phyloP scores from a whole-genome alignment of 2,113 vertebrate genomes.

The Naja naja region DNA sequence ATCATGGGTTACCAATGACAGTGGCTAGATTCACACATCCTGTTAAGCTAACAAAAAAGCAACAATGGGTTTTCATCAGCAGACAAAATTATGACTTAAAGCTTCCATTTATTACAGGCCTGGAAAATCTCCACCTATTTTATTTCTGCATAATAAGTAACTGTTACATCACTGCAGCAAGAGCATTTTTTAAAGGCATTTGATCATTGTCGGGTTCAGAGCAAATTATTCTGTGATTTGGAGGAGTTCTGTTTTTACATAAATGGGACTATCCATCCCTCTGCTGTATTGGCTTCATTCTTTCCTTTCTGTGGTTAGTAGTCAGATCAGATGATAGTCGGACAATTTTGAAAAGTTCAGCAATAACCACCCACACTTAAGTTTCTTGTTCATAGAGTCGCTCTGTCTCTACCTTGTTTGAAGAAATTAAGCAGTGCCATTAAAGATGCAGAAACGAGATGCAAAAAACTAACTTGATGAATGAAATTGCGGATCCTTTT shows the following conservation, averaged over 20 bases:
- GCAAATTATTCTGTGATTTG: neutral
- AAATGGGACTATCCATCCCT: neutral
- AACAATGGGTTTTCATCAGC: neutral
- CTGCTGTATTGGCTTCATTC: neutral
- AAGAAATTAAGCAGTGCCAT: neutral
- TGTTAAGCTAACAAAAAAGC: neutral
- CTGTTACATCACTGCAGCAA: neutral
- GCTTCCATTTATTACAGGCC: neutral
- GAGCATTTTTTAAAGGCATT: neutral
- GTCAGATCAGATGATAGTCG: conserved; percentile 2
- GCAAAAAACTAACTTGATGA: neutral
- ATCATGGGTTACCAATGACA: neutral
- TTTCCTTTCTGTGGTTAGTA: neutral
- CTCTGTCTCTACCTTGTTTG: neutral
- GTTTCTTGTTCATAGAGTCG: neutral
- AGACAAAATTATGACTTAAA: neutral
- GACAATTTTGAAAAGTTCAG: neutral
- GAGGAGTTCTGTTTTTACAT: neutral
- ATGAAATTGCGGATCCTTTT: neutral
- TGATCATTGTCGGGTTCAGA: neutral
- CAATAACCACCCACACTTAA: neutral
- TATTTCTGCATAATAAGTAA: neutral
- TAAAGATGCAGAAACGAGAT: neutral
- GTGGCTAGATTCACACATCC: neutral
- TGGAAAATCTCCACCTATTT: neutral